Evolutionary conservation across 2,888 invertebrate species (phyloP), one percentile per base, ranked within the genome.

Genomic region (Metellina segmentata): DNA sequence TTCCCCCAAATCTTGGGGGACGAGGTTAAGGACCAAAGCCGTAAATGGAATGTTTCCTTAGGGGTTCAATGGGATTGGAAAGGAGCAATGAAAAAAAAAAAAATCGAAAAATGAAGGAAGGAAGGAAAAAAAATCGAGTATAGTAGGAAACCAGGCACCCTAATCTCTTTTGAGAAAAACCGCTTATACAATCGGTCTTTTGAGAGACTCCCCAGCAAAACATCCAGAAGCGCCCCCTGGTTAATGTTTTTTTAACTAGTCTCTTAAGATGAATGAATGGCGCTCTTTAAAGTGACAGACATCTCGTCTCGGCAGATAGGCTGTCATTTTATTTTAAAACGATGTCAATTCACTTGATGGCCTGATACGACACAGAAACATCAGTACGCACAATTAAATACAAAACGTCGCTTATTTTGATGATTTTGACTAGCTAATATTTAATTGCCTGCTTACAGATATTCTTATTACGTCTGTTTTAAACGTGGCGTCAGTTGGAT

Each of bases 41-140:
- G 83, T 79, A 89, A 89, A 89, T 89, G 89, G 89, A 89, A 89
- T 82, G 89, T 71, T 72, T 75, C 89, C 83, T 89, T 19, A 11
- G 72, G 89, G 78, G 71, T 82, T 78, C 52, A n/a, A 19, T 16
- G 51, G 16, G 48, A 53, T n/a, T 52, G 13, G 79, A 52, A 19
- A 16, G 9, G 16, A 8, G 77, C 70, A 51, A 13, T 19, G 74
- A 20, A 75, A n/a, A 19, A 79, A 79, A 7, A 79, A 52, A 20
- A 79, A 53, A 13, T 9, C 16, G 20, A 77, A 52, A n/a, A 19
- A 79, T 8, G 53, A 79, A 9, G 51, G 16, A 79, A 79, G 20
- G n/a, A n/a, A n/a, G n/a, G n/a, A n/a, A 79, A 52, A 51, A 52
- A 34, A 19, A 9, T 16, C 6, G 20, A 79, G 61, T 2, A 34